phyloP scores from a whole-genome alignment of 2,888 invertebrate genomes.

The Meteorus colon region DNA sequence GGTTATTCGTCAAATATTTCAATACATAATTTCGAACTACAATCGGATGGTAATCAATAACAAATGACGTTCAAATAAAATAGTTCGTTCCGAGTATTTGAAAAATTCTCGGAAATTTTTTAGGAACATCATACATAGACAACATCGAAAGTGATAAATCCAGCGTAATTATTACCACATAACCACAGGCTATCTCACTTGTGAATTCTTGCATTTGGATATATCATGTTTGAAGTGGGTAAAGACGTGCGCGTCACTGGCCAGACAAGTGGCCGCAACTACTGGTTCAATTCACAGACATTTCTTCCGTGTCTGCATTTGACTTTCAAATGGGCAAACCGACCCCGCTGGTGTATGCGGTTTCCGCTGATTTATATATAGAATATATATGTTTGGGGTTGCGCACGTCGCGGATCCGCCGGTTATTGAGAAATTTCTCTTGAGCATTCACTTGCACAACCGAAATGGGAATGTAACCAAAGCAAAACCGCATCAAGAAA shows the following conservation, averaged over 20 bases:
- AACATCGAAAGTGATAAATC: no score
- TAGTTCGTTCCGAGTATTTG: no score
- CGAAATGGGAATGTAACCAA: conserved; percentile 35
- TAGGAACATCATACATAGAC: no score
- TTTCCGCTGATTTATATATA: not conserved
- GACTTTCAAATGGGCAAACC: conserved; percentile 9
- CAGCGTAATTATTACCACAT: no score
- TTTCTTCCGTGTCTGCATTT: conserved; percentile 17
- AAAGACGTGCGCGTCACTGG: not conserved
- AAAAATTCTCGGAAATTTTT: no score
- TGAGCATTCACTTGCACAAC: conserved; percentile 22
- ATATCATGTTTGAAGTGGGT: not conserved
- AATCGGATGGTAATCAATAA: no score
- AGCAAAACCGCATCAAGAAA: conserved; percentile 16
- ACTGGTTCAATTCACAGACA: not conserved
- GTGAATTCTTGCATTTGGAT: not conserved
- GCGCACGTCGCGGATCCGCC: conserved; percentile 18
- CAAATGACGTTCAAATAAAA: no score
- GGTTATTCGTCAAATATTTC: no score
- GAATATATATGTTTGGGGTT: not conserved
- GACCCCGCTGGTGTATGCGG: not conserved
- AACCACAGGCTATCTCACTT: not conserved
- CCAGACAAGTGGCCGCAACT: conserved; percentile 5
- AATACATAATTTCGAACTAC: no score
- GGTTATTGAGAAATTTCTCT: conserved; percentile 40